These are phyloP conservation scores for Capitulum mitella DNA, from an alignment of 2,888 invertebrate genomes.

Conservation along the genomic window DNA sequence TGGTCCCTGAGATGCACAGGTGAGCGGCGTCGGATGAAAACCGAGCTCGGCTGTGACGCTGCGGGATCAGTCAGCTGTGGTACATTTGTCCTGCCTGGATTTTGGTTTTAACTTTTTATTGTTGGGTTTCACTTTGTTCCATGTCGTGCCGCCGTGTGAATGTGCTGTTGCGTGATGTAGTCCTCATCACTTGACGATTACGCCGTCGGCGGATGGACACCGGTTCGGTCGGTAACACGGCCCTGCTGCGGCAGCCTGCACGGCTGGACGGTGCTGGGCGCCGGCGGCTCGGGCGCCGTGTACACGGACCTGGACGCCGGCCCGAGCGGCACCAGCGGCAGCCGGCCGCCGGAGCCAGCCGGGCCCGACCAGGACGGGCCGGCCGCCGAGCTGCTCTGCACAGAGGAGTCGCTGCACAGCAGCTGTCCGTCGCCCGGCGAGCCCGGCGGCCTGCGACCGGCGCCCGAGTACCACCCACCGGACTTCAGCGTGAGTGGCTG, in stretches of 20 bases:
- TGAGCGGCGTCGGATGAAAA: too few species aligned
- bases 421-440: conserved; percentile 21
- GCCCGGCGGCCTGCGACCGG: background rate
- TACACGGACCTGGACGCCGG: conserved; percentile 19
- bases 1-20: background rate
- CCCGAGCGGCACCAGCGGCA: background rate
- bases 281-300: background rate
- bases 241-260: background rate
- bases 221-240: too few species aligned
- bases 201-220: too few species aligned
- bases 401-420: conserved; percentile 20
- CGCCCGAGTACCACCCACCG: background rate
- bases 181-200: too few species aligned
- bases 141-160: too few species aligned
- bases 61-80: too few species aligned
- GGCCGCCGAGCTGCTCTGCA: conserved; percentile 13
- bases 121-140: too few species aligned
- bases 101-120: too few species aligned
- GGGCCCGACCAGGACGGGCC: background rate
- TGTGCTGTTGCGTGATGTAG: too few species aligned
- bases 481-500: conserved; percentile 12
- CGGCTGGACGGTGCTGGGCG: background rate
- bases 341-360: background rate
- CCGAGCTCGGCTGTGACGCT: too few species aligned
- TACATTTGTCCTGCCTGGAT: too few species aligned